These are phyloP conservation scores for Gnatocerus cornutus DNA, from an alignment of 2,888 invertebrate species.

Conservation along the genomic window DNA sequence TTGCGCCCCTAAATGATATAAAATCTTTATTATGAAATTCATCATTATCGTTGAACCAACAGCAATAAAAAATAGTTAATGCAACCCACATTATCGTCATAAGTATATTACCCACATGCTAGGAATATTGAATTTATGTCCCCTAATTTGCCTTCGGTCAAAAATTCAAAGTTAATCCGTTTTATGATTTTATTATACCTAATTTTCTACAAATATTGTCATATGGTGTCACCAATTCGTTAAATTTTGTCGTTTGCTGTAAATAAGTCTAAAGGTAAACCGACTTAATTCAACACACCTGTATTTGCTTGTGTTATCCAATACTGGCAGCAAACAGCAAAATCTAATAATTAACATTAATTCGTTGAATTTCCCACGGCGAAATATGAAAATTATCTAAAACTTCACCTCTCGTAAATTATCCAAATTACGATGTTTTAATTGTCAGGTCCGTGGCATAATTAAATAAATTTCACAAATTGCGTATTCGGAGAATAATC, in stretches of 20 bases:
- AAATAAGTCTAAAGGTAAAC: background rate
- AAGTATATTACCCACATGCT: too few species aligned
- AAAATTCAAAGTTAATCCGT: too few species aligned
- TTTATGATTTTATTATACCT: conserved; percentile 1
- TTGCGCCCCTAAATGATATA: too few species aligned
- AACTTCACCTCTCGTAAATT: conserved; percentile 26
- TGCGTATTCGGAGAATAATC: conserved; percentile 10
- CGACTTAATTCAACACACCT: conserved; percentile 28
- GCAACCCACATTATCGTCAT: too few species aligned
- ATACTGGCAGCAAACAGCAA: conserved; percentile 7
- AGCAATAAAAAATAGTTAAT: too few species aligned
- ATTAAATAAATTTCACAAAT: conserved; percentile 33
- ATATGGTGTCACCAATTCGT: background rate
- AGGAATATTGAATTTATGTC: too few species aligned
- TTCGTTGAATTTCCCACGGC: conserved; percentile 34
- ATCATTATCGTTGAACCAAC: too few species aligned
- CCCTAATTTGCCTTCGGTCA: too few species aligned
- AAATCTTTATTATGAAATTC: too few species aligned
- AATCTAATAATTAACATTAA: conserved; percentile 36
- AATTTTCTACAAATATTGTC: background rate
- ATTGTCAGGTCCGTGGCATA: conserved; percentile 27
- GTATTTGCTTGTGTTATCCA: conserved; percentile 18
- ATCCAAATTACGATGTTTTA: conserved; percentile 35
- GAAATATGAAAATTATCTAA: conserved; percentile 8
- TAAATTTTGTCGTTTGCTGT: background rate